Base-by-base conservation (phyloP, 2,888 invertebrate genomes). In the Mesorhabditis sp. region DNA sequence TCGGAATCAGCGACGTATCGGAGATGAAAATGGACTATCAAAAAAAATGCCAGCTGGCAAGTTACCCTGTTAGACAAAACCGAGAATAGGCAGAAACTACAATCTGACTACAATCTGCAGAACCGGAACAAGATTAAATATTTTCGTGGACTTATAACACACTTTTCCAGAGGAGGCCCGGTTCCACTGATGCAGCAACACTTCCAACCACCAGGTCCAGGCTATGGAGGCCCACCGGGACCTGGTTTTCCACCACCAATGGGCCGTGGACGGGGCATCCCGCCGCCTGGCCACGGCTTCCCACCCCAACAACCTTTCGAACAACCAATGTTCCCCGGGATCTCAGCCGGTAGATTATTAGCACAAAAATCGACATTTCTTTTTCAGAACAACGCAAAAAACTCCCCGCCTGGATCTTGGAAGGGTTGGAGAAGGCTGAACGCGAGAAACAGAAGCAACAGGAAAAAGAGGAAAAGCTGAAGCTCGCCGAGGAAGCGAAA, bases 361-460 rank as follows among this genome's bases (percentile, higher is more conserved):
- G 28, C 28, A 28, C 28, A 28, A 28, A 28, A n/a, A 13, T 50
- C 58, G n/a, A 50, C n/a, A 13, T 50, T 50, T 50, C n/a, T 50
- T 13, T 13, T 50, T 50, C 13, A 50, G 58, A 50, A 50, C 58
- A 50, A n/a, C 72, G 82, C 7, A 83, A 83, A 45, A 75, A 76
- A 69, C 89, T 97, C 42, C 97, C 97, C n/a, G 93, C 93, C 0
- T 97, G 97, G 97, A 95, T 97, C 77, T 90, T 95, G 86, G 95
- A 94, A 89, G 95, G 95, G 45, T 88, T 97, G 78, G 96, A 96
- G 86, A 96, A 96, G 89, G 95, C 96, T 93, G 96, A 97, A 86
- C 90, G 92, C 43, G 94, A 95, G 81, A 94, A 95, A 84, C 91
- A 91, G 83, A 92, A 91, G 82, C 93, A 94, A 76, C 89, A 94